These are phyloP conservation scores for Odocoileus hemionus DNA, from an alignment of 2,113 vertebrate genomes.

Conservation along the genomic window DNA sequence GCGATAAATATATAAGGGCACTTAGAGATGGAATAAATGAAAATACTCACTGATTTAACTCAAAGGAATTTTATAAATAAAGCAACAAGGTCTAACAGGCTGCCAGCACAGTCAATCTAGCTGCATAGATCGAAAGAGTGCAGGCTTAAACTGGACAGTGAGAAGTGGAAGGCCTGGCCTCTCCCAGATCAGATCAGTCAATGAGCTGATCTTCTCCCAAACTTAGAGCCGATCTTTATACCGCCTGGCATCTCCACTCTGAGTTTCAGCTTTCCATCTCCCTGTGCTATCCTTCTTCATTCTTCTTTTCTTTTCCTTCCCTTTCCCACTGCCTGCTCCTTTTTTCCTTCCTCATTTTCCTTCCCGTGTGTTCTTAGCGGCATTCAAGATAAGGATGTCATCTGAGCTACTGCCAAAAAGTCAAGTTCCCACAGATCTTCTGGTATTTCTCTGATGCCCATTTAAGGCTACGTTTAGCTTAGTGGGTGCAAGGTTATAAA, in stretches of 20 bases:
- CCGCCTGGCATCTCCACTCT: neutral
- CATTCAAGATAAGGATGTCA: conserved; percentile 62
- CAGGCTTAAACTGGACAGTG: neutral
- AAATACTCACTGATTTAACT: neutral
- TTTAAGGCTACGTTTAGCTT: conserved; percentile 74
- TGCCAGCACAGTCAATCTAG: neutral
- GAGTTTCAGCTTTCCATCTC: too few relatives aligned
- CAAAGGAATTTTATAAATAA: neutral
- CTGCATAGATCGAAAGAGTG: neutral
- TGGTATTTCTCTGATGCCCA: conserved; percentile 64
- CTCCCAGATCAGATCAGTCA: neutral
- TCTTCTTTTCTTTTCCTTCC: neutral
- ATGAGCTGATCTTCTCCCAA: neutral
- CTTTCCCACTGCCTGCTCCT: neutral
- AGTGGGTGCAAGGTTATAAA: conserved; percentile 53
- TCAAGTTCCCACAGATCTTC: conserved; percentile 59
- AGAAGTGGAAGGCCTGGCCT: neutral
- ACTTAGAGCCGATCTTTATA: neutral
- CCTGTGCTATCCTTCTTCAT: neutral
- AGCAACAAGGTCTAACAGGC: neutral
- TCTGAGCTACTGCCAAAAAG: conserved; percentile 49
- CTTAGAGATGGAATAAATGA: neutral
- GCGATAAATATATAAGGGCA: neutral
- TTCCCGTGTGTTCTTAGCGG: conserved; percentile 18
- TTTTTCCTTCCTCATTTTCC: neutral